Percentiles rank a stretch among this genome's conserved stretches.
These are phyloP conservation scores for Podabrus alpinus DNA, from an alignment of 2,888 invertebrate genomes.

Conservation along the genomic window DNA sequence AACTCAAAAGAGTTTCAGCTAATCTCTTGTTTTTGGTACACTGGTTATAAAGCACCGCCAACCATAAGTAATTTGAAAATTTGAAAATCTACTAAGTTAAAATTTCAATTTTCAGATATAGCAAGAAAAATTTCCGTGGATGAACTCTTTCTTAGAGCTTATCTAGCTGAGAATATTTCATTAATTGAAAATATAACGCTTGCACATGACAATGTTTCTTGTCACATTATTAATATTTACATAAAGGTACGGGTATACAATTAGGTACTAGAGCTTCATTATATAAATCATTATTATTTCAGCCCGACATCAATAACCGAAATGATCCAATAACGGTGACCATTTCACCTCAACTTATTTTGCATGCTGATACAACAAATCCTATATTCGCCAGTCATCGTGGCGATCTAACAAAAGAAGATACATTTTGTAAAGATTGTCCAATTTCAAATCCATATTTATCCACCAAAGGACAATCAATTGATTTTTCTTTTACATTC, in stretches of 20 bases:
- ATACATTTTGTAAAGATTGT: constrained; percentile 42
- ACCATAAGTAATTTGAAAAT: constrained; percentile 12
- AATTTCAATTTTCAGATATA: constrained; percentile 9
- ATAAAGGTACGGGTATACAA: constrained; percentile 11
- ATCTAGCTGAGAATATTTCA: background rate
- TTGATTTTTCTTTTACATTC: constrained; percentile 44
- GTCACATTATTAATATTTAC: constrained; percentile 28
- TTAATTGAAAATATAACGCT: constrained; percentile 15
- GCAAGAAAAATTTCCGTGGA: constrained; percentile 25
- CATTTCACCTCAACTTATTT: constrained; percentile 28
- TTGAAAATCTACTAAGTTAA: background rate
- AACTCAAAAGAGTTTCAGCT: constrained; percentile 11
- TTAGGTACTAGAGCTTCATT: background rate
- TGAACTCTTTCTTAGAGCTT: constrained; percentile 30
- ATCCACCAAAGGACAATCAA: constrained; percentile 36
- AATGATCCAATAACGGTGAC: constrained; percentile 35
- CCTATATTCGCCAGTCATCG: constrained; percentile 25
- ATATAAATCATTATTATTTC: background rate
- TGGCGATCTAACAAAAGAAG: constrained; percentile 21
- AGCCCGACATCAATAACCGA: constrained; percentile 11
- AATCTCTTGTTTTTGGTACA: constrained; percentile 15
- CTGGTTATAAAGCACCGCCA: constrained; percentile 2
- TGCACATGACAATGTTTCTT: constrained; percentile 2
- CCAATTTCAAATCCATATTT: constrained; percentile 37
- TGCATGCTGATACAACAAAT: constrained; percentile 7